Evolutionary conservation across 2,797 vertebrate species (phyloP), one percentile per base, ranked within the genome.

Genomic region (Stomatorhinus walkeri): DNA sequence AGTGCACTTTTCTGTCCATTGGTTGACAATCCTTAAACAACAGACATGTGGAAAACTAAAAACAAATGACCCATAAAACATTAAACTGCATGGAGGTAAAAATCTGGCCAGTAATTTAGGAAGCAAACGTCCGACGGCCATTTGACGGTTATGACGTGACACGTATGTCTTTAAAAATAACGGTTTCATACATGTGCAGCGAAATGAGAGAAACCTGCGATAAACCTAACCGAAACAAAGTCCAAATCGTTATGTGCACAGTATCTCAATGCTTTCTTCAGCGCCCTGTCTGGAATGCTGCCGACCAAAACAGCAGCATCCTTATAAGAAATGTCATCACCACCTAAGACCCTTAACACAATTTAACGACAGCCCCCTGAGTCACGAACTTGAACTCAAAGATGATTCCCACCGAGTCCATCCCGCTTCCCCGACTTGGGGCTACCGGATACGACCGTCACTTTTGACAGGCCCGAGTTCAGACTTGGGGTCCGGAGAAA

Each of bases 391-490:
- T 88, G 89, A 90, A 61, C 19, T 56, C 48, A 87, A 90, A 90
- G 72, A 10, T 54, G 43, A n/a, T 28, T 19, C 43, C n/a, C 43
- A 14, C 2, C 2, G 10, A 84, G n/a, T 48, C 46, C 40, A 3
- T 51, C 52, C 51, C 3, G 16, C 49, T 7, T 40, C 28, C 52
- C 12, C n/a, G 16, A 52, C 52, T 6, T 52, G 56, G 28, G 92
- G 98, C 97, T 99, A 99, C 98, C 98, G 99, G 94, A 99, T 97
- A 83, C 97, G 96, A 46, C 98, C 98, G 0, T 98, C 93, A 0
- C 93, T 94, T 96, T 98, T 98, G 92, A 98, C 92, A 0, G 96
- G 94, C 36, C 97, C 96, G 93, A 99, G 95, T 94, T 99, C 98
- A 0, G 98, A 98, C 93, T 99, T 99, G 88, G 98, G 98, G 92